phyloP scores from a whole-genome alignment of 2,888 invertebrate genomes.

The Pyrrhosoma nymphula region DNA sequence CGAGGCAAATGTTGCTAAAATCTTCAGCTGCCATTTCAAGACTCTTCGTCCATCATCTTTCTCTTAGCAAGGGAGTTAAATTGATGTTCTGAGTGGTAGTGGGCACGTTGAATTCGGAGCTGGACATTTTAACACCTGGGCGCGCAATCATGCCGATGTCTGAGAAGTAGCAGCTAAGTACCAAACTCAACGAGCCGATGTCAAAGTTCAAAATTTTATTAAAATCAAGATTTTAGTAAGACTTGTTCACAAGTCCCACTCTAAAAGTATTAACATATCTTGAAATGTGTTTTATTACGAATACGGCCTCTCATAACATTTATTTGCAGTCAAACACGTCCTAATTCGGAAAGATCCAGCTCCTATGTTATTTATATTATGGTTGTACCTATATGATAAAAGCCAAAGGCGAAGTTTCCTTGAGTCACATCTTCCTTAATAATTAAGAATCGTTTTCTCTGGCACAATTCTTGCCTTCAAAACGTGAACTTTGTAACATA shows the following conservation, averaged over 20 bases:
- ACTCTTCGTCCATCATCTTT: background rate
- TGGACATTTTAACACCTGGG: background rate
- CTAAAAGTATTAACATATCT: background rate
- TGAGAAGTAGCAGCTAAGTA: background rate
- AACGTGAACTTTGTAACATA: too few species aligned
- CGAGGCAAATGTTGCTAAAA: background rate
- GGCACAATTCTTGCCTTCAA: too few species aligned
- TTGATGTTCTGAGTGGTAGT: background rate
- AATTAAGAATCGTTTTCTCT: too few species aligned
- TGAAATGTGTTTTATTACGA: background rate
- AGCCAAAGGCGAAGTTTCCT: too few species aligned
- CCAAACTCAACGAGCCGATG: background rate
- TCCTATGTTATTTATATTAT: background rate
- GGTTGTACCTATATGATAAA: too few species aligned
- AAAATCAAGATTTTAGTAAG: background rate
- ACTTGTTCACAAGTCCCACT: background rate
- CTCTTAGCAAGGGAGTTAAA: background rate
- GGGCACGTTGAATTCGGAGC: background rate
- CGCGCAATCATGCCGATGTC: background rate
- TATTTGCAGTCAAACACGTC: background rate
- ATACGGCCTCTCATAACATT: background rate
- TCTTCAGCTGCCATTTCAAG: background rate
- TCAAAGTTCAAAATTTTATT: slow-evolving; percentile 24
- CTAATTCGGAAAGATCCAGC: background rate
- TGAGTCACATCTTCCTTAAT: too few species aligned